Conservation (phyloP, 2,113 vertebrate species). For the Myanophis thanlyinensis region DNA sequence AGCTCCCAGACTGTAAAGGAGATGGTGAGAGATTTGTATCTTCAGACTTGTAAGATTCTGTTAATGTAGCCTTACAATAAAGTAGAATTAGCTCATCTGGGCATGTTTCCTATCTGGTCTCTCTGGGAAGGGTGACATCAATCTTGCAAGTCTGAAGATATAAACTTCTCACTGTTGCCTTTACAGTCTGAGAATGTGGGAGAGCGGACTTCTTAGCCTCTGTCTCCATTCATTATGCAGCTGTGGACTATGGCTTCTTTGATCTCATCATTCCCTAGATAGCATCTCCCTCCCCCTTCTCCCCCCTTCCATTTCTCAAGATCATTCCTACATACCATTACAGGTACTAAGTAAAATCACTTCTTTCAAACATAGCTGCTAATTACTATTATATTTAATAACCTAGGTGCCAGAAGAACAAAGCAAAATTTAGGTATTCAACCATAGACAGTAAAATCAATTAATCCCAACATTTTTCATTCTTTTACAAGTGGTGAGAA, state of each 20-base stretch:
- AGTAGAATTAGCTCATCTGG: not conserved
- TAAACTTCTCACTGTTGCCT: not conserved
- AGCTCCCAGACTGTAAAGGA: not conserved
- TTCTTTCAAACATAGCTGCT: not conserved
- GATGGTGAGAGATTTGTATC: not conserved
- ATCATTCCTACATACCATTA: not conserved
- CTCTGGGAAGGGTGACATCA: not conserved
- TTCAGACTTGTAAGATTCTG: not conserved
- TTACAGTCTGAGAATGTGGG: not conserved
- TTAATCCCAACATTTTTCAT: slow-evolving; percentile 20
- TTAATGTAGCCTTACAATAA: not conserved
- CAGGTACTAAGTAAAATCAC: not conserved
- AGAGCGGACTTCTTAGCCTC: not conserved
- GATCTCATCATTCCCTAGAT: not conserved
- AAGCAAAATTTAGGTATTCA: not conserved
- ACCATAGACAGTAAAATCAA: slow-evolving; percentile 9
- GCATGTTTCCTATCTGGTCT: not conserved
- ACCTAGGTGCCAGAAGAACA: not conserved
- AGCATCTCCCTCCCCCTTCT: not conserved
- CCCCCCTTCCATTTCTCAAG: not conserved
- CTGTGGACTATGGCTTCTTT: not conserved
- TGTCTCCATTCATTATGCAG: not conserved
- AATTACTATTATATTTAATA: not conserved
- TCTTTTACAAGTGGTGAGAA: not conserved
- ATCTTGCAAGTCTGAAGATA: not conserved